Base-by-base conservation (phyloP, 1,140 invertebrate species). In the Caligus rogercresseyi region DNA sequence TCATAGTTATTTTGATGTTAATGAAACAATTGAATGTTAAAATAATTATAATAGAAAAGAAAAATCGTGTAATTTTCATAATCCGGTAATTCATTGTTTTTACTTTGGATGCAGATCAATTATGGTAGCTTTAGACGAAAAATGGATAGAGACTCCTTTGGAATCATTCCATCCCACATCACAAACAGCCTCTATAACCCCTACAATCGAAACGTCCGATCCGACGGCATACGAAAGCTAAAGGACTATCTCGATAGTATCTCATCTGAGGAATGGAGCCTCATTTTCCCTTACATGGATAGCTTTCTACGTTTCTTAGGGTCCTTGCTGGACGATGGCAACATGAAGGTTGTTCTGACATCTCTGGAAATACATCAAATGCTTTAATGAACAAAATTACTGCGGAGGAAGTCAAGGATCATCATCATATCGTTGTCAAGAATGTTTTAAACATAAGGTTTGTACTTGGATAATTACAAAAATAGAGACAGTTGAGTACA, bases 221-320 rank as follows among this genome's bases (percentile, higher is more conserved):
- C 78, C 19, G 73, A 78, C 63, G 79, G 77, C n/a, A 69, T 80
- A 4, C 73, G 76, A 16, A 71, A 77, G 57, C 72, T 81, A 24
- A 75, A 78, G 54, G 70, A 73, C 3, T 73, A 74, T 18, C 64
- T 80, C 11, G 71, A 73, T 52, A 72, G 74, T 43, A 43, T 43
- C 31, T 43, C 31, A 31, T 73, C 76, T 0, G 72, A 73, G 18
- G 76, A 74, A 11, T 66, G 79, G 59, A 69, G 73, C 24, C 66
- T 72, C 59, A 72, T 83, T 24, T 75, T 78, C 66, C 76, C 80
- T 1, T 73, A 80, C 70, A 73, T 83, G 67, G 75, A 78, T 64
- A 77, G 79, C 55, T 76, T 84, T 59, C 72, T 84, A 54, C 75
- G 77, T 59, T 77, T 83, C 61, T 72, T 79, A 2, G 72, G 72